These are phyloP conservation scores for Drepana falcataria DNA, from an alignment of 2,888 invertebrate species.

Conservation along the genomic window DNA sequence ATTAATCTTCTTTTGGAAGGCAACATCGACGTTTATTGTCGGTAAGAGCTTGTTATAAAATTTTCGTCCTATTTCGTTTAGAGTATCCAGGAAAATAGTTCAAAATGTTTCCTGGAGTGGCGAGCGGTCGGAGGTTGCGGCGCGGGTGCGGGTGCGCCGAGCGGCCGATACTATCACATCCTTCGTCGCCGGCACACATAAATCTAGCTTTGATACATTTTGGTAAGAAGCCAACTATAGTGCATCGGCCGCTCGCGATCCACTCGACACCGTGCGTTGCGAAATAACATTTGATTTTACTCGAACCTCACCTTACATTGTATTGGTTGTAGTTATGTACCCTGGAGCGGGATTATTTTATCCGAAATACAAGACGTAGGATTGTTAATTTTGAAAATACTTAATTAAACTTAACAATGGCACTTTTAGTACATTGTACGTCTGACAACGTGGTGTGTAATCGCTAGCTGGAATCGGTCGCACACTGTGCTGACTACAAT, in stretches of 20 bases:
- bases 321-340: neutral
- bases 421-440: constrained; percentile 20
- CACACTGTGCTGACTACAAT: constrained; percentile 26
- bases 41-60: neutral
- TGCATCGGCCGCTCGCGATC: constrained; percentile 32
- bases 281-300: constrained; percentile 46
- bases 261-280: constrained; percentile 36
- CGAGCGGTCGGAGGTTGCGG: constrained; percentile 10
- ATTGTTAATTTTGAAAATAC: constrained; percentile 26
- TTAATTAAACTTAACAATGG: constrained; percentile 34
- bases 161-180: constrained; percentile 63
- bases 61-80: neutral
- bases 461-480: constrained; percentile 25
- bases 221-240: constrained; percentile 70
- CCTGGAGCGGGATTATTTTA: constrained; percentile 8
- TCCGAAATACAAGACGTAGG: neutral
- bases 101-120: constrained; percentile 13
- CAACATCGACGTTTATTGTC: neutral
- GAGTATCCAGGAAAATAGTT: neutral
- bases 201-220: constrained; percentile 76
- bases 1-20: neutral
- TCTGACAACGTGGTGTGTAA: constrained; percentile 30
- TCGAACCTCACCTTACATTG: constrained; percentile 26
- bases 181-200: constrained; percentile 68
- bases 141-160: constrained; percentile 19